These are phyloP conservation scores for Lithophane semibrunnea DNA, from an alignment of 2,888 invertebrate species.

Conservation along the genomic window DNA sequence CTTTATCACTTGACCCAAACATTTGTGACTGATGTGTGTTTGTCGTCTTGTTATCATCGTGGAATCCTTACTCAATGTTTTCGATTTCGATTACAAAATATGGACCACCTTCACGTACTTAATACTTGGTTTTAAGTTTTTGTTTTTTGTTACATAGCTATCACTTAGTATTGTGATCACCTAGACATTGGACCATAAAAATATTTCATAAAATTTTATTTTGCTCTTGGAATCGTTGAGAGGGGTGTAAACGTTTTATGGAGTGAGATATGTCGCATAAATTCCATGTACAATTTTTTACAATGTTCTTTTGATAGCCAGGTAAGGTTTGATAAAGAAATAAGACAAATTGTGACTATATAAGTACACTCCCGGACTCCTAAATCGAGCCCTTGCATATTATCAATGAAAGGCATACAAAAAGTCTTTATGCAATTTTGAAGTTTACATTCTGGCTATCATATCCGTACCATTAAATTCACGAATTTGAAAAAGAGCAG, in stretches of 20 bases:
- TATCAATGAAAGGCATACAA: too few species aligned
- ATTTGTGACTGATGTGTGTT: slow-evolving; percentile 46
- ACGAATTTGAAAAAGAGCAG: too few species aligned
- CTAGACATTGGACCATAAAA: slow-evolving; percentile 41
- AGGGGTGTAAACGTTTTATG: slow-evolving; percentile 66
- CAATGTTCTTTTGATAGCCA: slow-evolving; percentile 27
- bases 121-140: slow-evolving; percentile 1
- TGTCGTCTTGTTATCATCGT: slow-evolving; percentile 48
- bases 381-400: too few species aligned
- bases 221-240: slow-evolving; percentile 64
- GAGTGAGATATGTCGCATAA: slow-evolving; percentile 63
- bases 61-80: slow-evolving; percentile 44
- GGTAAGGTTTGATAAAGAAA: slow-evolving; percentile 8
- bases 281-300: slow-evolving; percentile 49
- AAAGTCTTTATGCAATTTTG: too few species aligned
- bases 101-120: neutral
- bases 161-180: slow-evolving; percentile 26
- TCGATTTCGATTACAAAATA: slow-evolving; percentile 14
- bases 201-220: slow-evolving; percentile 68
- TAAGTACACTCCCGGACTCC: too few species aligned
- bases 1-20: slow-evolving; percentile 63
- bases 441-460: too few species aligned
- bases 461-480: too few species aligned
- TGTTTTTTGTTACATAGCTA: neutral
- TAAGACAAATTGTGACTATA: neutral